Conservation (phyloP, 1,140 invertebrate species). For the Diabrotica undecimpunctata region DNA sequence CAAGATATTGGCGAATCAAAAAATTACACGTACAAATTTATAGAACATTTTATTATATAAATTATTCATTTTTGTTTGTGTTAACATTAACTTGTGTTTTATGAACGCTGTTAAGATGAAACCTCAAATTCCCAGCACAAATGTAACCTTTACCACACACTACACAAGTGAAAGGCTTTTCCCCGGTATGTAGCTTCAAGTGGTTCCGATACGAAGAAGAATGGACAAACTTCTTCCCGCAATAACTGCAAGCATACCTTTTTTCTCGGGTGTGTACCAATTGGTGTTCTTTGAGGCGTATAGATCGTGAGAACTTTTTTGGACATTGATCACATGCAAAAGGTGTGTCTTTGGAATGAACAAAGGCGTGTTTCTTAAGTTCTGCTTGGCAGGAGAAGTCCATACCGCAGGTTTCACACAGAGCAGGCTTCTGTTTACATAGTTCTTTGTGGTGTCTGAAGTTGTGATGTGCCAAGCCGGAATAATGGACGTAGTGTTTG, state of each 20-base stretch:
- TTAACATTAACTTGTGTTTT: constrained; percentile 65
- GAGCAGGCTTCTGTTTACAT: constrained; percentile 64
- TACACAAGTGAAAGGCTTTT: constrained; percentile 68
- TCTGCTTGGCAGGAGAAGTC: constrained; percentile 50
- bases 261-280: constrained; percentile 22
- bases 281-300: constrained; percentile 31
- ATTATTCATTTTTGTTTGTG: constrained; percentile 54
- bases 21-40: no score
- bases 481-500: not conserved
- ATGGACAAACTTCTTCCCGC: constrained; percentile 23
- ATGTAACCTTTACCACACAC: constrained; percentile 65
- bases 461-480: constrained; percentile 28
- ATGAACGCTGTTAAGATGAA: constrained; percentile 54
- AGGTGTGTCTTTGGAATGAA: constrained; percentile 53
- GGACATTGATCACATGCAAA: constrained; percentile 71
- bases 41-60: constrained; percentile 22
- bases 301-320: constrained; percentile 68
- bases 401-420: constrained; percentile 65
- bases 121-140: constrained; percentile 58
- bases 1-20: constrained; percentile 58
- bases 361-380: constrained; percentile 10
- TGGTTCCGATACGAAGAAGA: constrained; percentile 61
- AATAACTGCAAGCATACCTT: constrained; percentile 18
- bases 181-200: constrained; percentile 61
- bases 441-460: constrained; percentile 63